Percentiles rank a stretch among this genome's conserved stretches.
Conservation (phyloP, 2,888 invertebrate species). For the Drosophila colorata region DNA sequence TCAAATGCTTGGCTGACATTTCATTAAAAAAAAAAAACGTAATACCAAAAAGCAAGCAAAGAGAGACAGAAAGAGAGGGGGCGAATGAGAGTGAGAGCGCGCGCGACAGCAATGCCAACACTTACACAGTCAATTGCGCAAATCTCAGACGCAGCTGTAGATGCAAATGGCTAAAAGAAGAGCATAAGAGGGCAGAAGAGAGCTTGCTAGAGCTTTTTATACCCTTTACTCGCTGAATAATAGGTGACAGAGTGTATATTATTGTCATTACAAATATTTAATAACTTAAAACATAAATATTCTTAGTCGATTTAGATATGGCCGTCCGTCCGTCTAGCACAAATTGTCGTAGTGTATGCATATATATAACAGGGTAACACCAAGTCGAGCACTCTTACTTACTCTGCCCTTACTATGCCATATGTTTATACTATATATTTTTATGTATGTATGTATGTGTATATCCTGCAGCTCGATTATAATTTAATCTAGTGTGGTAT, state of each 20-base stretch:
- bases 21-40: conserved; percentile 68
- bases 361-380: neutral
- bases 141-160: conserved; percentile 67
- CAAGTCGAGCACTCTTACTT: neutral
- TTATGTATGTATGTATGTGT: conserved; percentile 4
- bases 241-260: neutral
- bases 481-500: conserved; percentile 82
- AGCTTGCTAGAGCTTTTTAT: conserved; percentile 6
- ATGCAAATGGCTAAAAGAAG: conserved; percentile 55
- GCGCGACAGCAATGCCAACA: conserved; percentile 54
- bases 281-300: no score
- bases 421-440: neutral
- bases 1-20: conserved; percentile 66
- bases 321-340: no score
- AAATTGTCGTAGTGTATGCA: no score
- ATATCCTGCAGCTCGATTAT: conserved; percentile 73
- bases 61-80: neutral
- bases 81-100: neutral
- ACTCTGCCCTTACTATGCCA: neutral
- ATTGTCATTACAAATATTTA: no score
- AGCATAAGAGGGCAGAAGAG: neutral
- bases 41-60: conserved; percentile 32
- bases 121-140: conserved; percentile 81
- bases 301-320: no score
- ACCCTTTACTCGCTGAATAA: conserved; percentile 8